These are phyloP conservation scores for Anthopleura sola DNA, from an alignment of 64 coral and sea anemone genomes.

Conservation along the genomic window DNA sequence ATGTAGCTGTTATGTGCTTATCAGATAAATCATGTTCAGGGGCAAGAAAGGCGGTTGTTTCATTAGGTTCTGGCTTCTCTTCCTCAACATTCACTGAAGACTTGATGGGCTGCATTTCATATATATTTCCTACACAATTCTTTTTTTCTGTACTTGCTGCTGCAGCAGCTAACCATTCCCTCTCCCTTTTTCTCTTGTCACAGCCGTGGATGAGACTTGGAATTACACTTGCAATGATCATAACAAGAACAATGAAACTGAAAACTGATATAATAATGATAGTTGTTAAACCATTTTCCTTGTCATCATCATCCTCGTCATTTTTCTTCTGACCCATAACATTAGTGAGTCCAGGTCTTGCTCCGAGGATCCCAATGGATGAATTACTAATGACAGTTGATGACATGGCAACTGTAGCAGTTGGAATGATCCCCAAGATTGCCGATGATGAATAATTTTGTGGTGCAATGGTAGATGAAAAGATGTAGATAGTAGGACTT, in stretches of 20 bases:
- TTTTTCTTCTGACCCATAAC: not conserved
- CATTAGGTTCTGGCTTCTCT: not conserved
- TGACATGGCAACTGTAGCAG: not conserved
- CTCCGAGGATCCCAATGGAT: not conserved
- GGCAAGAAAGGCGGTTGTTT: slow-evolving; percentile 12
- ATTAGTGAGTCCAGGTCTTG: not conserved
- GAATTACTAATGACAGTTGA: not conserved
- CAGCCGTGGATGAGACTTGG: slow-evolving; percentile 62
- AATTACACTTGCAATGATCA: slow-evolving; percentile 67
- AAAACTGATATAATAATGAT: slow-evolving; percentile 77
- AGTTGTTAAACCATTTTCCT: slow-evolving; percentile 60
- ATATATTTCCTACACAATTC: slow-evolving; percentile 14
- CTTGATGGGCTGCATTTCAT: slow-evolving; percentile 55
- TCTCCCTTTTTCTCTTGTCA: slow-evolving; percentile 45
- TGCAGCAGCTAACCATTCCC: slow-evolving; percentile 31
- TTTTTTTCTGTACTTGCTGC: not conserved
- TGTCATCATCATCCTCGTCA: slow-evolving; percentile 35
- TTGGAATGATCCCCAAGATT: not conserved
- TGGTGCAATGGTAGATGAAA: slow-evolving; percentile 2
- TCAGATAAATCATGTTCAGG: slow-evolving; percentile 26
- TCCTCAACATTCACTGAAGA: not conserved
- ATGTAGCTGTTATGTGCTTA: not conserved
- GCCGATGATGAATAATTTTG: not conserved
- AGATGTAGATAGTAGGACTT: slow-evolving; percentile 24
- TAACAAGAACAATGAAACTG: slow-evolving; percentile 70